Percentiles rank a stretch among this genome's conserved stretches.
Conservation (phyloP, 1,140 invertebrate genomes). For the Drosophila leontia region DNA sequence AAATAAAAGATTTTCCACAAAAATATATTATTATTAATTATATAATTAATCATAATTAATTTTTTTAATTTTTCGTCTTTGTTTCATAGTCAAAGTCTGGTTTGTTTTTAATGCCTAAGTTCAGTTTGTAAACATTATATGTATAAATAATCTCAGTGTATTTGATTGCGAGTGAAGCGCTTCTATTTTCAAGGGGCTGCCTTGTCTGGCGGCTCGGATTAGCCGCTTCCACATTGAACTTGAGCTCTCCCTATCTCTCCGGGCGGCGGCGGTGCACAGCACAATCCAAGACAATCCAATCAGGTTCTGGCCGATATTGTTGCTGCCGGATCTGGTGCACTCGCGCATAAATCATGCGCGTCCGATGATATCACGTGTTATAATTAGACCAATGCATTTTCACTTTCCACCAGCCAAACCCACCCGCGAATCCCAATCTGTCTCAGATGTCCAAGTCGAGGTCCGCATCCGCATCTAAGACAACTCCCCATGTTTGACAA, state of each 20-base stretch:
- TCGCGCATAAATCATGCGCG: constrained; percentile 66
- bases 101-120: not conserved
- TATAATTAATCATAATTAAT: not conserved
- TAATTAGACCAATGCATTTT: constrained; percentile 79
- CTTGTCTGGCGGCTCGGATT: constrained; percentile 77
- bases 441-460: not conserved
- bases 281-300: constrained; percentile 46
- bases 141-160: not conserved
- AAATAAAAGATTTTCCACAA: no score
- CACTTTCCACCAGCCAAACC: constrained; percentile 60
- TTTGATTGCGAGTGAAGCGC: constrained; percentile 58
- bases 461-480: constrained; percentile 20
- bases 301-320: constrained; percentile 40
- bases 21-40: not conserved
- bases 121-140: not conserved
- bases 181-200: constrained; percentile 80
- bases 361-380: constrained; percentile 76
- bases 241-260: constrained; percentile 47
- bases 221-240: constrained; percentile 73
- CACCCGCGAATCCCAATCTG: constrained; percentile 6
- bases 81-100: not conserved
- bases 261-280: constrained; percentile 13
- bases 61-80: not conserved
- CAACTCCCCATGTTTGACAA: constrained; percentile 54
- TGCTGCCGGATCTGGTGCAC: constrained; percentile 62